Evolutionary conservation across 2,888 invertebrate genomes (phyloP).

Genomic region (Pelosia muscerda): DNA sequence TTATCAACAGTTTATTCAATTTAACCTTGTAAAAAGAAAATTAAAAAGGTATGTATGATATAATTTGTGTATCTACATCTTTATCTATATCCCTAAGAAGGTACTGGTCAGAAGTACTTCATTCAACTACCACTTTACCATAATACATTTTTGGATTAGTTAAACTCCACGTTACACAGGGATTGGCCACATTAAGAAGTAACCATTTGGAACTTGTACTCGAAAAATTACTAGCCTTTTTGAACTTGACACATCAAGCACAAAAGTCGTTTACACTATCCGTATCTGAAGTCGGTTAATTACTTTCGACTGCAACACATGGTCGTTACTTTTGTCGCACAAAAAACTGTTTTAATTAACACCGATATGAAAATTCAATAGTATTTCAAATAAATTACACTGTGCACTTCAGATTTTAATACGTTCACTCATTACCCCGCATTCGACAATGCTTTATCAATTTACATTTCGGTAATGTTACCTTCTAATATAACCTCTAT

Average conservation of each 20-base stretch:
- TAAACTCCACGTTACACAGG: too few species aligned
- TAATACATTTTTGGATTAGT: neutral
- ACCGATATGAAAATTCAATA: conserved; percentile 21
- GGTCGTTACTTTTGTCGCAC: neutral
- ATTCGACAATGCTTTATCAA: conserved; percentile 52
- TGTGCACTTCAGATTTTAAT: conserved; percentile 58
- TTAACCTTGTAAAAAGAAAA: neutral
- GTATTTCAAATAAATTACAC: conserved; percentile 38
- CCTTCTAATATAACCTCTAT: conserved; percentile 37
- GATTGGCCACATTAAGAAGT: too few species aligned
- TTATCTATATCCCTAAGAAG: neutral
- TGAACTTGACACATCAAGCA: neutral
- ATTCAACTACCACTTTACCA: neutral
- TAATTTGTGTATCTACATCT: neutral
- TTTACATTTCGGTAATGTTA: conserved; percentile 43
- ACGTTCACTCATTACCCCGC: conserved; percentile 58
- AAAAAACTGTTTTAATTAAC: conserved; percentile 11
- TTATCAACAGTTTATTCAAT: neutral
- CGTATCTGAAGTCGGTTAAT: neutral
- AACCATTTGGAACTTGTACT: too few species aligned
- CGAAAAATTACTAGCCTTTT: neutral
- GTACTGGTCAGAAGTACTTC: neutral
- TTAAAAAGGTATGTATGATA: too few species aligned
- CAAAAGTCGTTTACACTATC: neutral
- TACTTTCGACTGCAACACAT: neutral